Evolutionary conservation across 64 coral and sea anemone species (phyloP), one percentile per base, ranked within the genome.

Genomic region (Trachythela sp.): DNA sequence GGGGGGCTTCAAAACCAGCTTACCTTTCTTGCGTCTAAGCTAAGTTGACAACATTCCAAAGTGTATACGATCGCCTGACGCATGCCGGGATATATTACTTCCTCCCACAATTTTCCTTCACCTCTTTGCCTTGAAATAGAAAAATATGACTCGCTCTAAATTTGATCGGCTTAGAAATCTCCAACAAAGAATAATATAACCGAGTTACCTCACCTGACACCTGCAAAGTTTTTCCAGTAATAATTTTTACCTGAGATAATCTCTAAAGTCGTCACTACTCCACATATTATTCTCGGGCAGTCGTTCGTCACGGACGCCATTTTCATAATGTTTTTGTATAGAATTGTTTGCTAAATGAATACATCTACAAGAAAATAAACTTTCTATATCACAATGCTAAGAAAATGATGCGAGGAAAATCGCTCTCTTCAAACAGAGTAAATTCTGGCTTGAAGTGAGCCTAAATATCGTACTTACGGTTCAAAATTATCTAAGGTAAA

Each of bases 261-360:
- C 85, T 71, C 91, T 88, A 41, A 98, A 94, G 17, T 98, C 93
- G 34, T 98, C 95, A 40, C 91, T 94, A 26, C 87, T 87, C 95
- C 95, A 98, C 95, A 98, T 98, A 60, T 98, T 98, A 9, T 98
- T 93, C 24, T 89, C 93, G 39, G 95, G 95, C 0, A 98, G 54
- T 15, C 95, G 77, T 40, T 98, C 94, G 70, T 98, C 95, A 26
- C 95, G 86, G 40, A 94, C 77, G 26, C 92, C 92, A 88, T 98
- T 98, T 41, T 94, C 86, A 83, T 86, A 98, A 87, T 98, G 88
- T 72, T 98, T 98, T 45, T 98, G 95, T 38, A 98, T 91, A 0
- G 95, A 98, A 40, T 98, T 98, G 86, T 98, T 98, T 0, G 95
- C 95, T 31, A 98, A 58, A 42, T 98, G 95, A 22, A 98, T 94